A percentile compares a stretch with the other conserved stretches of the same genome.
phyloP scores from a whole-genome alignment of 1,140 invertebrate species.

The Elymnias hypermnestra region DNA sequence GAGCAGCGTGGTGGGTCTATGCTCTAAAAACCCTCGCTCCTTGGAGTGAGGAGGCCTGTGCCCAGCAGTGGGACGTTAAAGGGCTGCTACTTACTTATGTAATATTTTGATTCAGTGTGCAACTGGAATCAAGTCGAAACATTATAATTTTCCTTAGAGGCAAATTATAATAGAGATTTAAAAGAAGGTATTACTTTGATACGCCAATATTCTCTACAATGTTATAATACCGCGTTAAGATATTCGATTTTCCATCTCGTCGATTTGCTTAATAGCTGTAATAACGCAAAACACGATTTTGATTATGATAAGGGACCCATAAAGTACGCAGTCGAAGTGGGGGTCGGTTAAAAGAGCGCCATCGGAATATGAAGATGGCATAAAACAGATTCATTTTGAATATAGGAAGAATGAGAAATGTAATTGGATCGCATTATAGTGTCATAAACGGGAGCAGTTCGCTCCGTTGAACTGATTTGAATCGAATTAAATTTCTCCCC shows the following conservation, averaged over 20 bases:
- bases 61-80: too few relatives aligned
- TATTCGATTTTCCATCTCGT: slow-evolving; percentile 47
- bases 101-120: too few relatives aligned
- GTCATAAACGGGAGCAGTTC: slow-evolving; percentile 4
- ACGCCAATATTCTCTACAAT: slow-evolving; percentile 17
- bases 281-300: slow-evolving; percentile 51
- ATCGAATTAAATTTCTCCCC: slow-evolving; percentile 1
- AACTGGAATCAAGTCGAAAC: too few relatives aligned
- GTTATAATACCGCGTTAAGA: slow-evolving; percentile 23
- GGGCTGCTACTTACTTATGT: too few relatives aligned
- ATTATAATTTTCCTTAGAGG: too few relatives aligned
- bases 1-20: too few relatives aligned
- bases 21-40: too few relatives aligned
- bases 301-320: slow-evolving; percentile 48
- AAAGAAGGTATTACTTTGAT: too few relatives aligned
- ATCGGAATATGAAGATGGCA: slow-evolving; percentile 13
- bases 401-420: slow-evolving; percentile 15
- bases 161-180: too few relatives aligned
- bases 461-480: neutral
- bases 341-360: slow-evolving; percentile 11
- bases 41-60: too few relatives aligned
- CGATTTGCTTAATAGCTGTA: slow-evolving; percentile 47
- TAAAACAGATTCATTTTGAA: slow-evolving; percentile 15
- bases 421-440: slow-evolving; percentile 18
- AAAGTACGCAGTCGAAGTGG: slow-evolving; percentile 29